Conservation (phyloP, 2,888 invertebrate species). For the Apoda limacodes region DNA sequence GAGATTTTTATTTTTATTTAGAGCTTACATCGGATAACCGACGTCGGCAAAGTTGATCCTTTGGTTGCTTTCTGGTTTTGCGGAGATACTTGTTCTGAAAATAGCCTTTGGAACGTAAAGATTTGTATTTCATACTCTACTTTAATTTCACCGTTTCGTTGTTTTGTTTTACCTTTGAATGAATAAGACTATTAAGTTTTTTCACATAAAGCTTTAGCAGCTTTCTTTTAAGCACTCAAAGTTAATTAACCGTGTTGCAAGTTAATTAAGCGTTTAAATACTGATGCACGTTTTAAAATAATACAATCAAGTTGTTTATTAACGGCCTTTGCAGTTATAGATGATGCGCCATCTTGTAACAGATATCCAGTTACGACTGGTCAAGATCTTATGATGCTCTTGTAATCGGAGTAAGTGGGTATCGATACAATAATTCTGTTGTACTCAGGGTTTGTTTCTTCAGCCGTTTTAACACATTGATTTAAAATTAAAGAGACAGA, state of each 20-base stretch:
- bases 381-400: conserved; percentile 35
- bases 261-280: conserved; percentile 42
- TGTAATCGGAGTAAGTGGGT: conserved; percentile 29
- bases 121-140: conserved; percentile 34
- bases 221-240: too few species aligned
- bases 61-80: conserved; percentile 28
- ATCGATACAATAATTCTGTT: too few species aligned
- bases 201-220: too few species aligned
- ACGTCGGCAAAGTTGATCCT: conserved; percentile 29
- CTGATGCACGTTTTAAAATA: conserved; percentile 20
- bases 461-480: too few species aligned
- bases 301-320: conserved; percentile 28
- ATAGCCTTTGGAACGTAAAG: conserved; percentile 35
- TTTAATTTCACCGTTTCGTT: conserved; percentile 21
- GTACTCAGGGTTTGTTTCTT: too few species aligned
- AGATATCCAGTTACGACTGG: conserved; percentile 25
- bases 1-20: conserved; percentile 42
- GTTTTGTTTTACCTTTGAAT: conserved; percentile 22
- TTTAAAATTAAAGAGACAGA: too few species aligned
- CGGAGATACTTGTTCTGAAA: conserved; percentile 42
- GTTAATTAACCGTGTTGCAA: conserved; percentile 35
- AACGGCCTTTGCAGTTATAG: conserved; percentile 19
- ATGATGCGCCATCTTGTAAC: conserved; percentile 22
- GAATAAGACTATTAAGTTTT: too few species aligned
- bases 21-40: conserved; percentile 23